Percentiles rank a stretch among this genome's conserved stretches.
Conservation (phyloP, 2,888 invertebrate genomes). For the Ditula angustiorana region DNA sequence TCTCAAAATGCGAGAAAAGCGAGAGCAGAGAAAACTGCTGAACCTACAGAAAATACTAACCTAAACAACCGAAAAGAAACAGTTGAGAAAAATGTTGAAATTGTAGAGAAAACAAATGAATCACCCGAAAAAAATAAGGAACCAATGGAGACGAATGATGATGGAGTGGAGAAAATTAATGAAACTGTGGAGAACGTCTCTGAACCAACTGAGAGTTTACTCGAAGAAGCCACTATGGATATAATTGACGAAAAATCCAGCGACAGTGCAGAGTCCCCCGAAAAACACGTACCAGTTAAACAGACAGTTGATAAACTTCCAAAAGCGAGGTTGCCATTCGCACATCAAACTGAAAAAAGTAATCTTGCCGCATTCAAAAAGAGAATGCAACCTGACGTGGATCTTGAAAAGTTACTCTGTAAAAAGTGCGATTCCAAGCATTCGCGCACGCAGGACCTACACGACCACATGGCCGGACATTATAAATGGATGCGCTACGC, state of each 20-base stretch:
- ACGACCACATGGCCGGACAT: conserved; percentile 87
- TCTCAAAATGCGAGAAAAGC: conserved; percentile 41
- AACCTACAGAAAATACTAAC: conserved; percentile 19
- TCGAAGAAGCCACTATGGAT: conserved; percentile 53
- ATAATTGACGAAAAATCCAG: conserved; percentile 54
- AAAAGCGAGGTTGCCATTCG: conserved; percentile 62
- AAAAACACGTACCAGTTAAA: conserved; percentile 45
- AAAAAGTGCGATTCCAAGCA: conserved; percentile 82
- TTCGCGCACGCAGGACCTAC: conserved; percentile 78
- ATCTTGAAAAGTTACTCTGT: conserved; percentile 75
- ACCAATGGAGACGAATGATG: not conserved
- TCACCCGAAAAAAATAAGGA: not conserved
- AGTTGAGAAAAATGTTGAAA: conserved; percentile 38
- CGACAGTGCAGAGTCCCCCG: conserved; percentile 54
- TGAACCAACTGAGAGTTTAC: conserved; percentile 16
- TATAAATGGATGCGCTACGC: conserved; percentile 90
- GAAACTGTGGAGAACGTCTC: not conserved
- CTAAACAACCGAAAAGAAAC: not conserved
- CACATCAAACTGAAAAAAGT: conserved; percentile 70
- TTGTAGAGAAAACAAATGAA: conserved; percentile 31
- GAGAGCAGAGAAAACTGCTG: conserved; percentile 29
- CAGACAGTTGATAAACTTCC: conserved; percentile 44
- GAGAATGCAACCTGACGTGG: conserved; percentile 70
- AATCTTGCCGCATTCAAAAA: conserved; percentile 71
- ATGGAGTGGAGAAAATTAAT: not conserved